Conservation (phyloP, 2,113 vertebrate genomes). For the Cyanistes caeruleus region DNA sequence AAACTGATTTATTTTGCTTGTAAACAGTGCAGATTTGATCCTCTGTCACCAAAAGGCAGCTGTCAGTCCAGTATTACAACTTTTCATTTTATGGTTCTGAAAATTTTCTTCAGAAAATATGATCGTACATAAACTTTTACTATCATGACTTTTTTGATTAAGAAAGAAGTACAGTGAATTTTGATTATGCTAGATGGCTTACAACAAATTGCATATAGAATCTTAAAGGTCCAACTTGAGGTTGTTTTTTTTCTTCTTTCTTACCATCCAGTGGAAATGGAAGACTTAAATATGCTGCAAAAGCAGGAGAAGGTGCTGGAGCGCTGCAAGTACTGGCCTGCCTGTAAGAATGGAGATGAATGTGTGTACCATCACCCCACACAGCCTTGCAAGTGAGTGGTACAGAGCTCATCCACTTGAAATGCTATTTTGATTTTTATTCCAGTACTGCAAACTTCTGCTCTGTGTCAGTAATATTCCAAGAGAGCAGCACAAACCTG, state of each 20-base stretch:
- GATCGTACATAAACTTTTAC: neutral
- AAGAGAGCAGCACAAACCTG: neutral
- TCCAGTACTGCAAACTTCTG: neutral
- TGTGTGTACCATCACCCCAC: slow-evolving; percentile 92
- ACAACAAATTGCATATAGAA: neutral
- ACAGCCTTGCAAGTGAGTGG: slow-evolving; percentile 90
- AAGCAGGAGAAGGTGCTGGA: slow-evolving; percentile 88
- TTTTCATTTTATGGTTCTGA: neutral
- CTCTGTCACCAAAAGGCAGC: neutral
- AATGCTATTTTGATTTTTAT: neutral
- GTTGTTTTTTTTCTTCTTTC: neutral
- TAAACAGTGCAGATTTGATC: neutral
- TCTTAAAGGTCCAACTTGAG: neutral
- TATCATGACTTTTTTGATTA: neutral
- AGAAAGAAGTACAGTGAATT: neutral
- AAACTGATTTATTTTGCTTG: neutral
- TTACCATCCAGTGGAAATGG: slow-evolving; percentile 69
- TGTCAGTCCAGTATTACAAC: neutral
- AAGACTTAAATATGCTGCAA: slow-evolving; percentile 62
- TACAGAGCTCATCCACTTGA: neutral
- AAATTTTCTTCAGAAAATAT: neutral
- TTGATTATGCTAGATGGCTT: neutral
- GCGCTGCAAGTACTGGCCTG: slow-evolving; percentile 97
- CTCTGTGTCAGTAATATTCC: neutral
- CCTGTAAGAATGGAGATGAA: slow-evolving; percentile 92